These are phyloP conservation scores for Dendrolimus kikuchii DNA, from an alignment of 1,140 invertebrate genomes.

Conservation along the genomic window DNA sequence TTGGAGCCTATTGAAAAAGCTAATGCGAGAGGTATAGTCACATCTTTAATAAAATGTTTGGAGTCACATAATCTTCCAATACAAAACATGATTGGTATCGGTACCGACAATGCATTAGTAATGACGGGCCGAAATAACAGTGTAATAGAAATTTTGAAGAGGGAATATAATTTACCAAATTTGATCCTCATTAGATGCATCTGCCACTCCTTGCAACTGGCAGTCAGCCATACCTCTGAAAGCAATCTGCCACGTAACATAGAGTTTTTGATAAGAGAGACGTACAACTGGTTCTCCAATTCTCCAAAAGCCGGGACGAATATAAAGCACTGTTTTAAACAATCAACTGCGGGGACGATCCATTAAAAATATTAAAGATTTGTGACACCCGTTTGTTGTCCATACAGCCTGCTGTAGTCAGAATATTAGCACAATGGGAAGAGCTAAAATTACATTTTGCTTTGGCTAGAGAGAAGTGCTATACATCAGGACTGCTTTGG, in stretches of 20 bases:
- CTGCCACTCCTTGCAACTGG: constrained; percentile 14
- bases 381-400: constrained; percentile 20
- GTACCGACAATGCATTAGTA: no score
- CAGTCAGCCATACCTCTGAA: constrained; percentile 8
- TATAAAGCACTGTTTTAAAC: constrained; percentile 16
- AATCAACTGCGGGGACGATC: constrained; percentile 17
- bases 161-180: no score
- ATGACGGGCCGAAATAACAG: no score
- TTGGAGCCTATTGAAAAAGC: no score
- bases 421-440: constrained; percentile 19
- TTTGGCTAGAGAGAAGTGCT: no score
- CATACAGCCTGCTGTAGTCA: constrained; percentile 15
- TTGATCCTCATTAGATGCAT: constrained; percentile 16
- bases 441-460: no score
- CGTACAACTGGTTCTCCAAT: constrained; percentile 16
- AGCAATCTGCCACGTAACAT: constrained; percentile 1
- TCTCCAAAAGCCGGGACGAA: constrained; percentile 16
- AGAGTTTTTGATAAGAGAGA: constrained; percentile 15
- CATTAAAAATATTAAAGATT: constrained; percentile 18
- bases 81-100: no score
- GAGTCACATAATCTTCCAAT: no score
- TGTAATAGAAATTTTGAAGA: no score
- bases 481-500: no score
- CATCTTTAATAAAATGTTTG: no score
- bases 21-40: no score